These are phyloP conservation scores for Pteruthius melanotis DNA, from an alignment of 2,113 vertebrate genomes.

Conservation along the genomic window DNA sequence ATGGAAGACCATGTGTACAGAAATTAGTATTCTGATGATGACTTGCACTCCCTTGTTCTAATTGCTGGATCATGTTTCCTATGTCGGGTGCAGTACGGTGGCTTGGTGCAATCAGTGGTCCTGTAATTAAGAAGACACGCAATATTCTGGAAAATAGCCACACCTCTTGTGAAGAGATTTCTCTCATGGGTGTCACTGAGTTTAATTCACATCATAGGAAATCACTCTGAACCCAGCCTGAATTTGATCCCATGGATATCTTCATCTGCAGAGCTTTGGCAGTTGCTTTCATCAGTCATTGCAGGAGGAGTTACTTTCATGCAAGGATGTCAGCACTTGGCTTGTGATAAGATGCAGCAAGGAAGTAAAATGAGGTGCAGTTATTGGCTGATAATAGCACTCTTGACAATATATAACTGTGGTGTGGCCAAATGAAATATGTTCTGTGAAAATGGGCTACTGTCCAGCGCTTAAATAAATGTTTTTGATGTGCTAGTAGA, in stretches of 20 bases:
- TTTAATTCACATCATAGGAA: not conserved
- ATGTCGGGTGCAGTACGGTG: rapidly evolving
- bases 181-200: not conserved
- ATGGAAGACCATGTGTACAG: not conserved
- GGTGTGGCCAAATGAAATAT: not conserved
- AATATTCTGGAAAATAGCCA: not conserved
- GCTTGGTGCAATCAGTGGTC: not conserved
- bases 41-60: not conserved
- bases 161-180: not conserved
- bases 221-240: not conserved
- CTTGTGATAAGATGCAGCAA: not conserved
- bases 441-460: not conserved
- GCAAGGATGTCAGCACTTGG: not conserved
- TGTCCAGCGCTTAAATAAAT: not conserved
- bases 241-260: not conserved
- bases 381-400: not conserved
- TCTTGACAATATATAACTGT: not conserved
- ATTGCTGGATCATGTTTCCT: not conserved
- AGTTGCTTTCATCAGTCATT: not conserved
- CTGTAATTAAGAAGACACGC: not conserved
- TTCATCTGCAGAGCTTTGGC: not conserved
- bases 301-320: not conserved
- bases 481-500: not conserved
- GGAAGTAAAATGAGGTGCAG: not conserved
- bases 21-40: not conserved